Evolutionary conservation across 2,113 vertebrate genomes (phyloP).

Genomic region (Leptobrachium leishanense): DNA sequence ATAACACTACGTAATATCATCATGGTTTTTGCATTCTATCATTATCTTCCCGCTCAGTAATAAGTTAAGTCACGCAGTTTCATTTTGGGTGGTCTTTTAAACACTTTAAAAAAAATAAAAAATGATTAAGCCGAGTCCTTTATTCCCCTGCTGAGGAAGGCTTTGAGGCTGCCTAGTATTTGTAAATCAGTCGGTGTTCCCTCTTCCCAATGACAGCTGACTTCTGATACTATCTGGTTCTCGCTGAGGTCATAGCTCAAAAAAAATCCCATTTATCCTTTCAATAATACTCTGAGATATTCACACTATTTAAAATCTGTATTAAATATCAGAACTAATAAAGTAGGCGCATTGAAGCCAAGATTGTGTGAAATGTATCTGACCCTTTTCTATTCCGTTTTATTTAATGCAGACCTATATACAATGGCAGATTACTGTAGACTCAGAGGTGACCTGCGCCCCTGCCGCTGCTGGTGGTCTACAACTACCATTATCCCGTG

Average conservation of each 20-base stretch:
- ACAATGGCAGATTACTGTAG: not conserved
- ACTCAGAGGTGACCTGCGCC: not conserved
- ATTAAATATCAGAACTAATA: constrained; percentile 62
- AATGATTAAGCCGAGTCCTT: constrained; percentile 36
- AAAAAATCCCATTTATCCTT: constrained; percentile 60
- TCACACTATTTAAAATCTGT: constrained; percentile 47
- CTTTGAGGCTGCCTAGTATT: not conserved
- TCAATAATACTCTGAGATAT: constrained; percentile 53
- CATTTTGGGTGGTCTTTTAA: constrained; percentile 43
- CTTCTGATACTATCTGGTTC: constrained; percentile 45
- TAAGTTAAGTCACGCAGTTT: not conserved
- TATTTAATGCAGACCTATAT: not conserved
- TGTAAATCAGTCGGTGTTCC: not conserved
- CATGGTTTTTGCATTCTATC: too few relatives aligned
- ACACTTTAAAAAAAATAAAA: not conserved
- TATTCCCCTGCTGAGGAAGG: not conserved
- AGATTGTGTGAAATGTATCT: not conserved
- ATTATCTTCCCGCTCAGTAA: not conserved
- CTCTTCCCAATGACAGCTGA: constrained; percentile 29
- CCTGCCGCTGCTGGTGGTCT: not conserved
- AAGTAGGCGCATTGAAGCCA: constrained; percentile 25
- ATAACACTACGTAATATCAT: too few relatives aligned
- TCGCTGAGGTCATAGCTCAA: constrained; percentile 56
- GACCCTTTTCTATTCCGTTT: too few relatives aligned
- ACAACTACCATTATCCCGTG: too few relatives aligned